Conservation (phyloP, 2,797 vertebrate species). For the Cuniculus paca region DNA sequence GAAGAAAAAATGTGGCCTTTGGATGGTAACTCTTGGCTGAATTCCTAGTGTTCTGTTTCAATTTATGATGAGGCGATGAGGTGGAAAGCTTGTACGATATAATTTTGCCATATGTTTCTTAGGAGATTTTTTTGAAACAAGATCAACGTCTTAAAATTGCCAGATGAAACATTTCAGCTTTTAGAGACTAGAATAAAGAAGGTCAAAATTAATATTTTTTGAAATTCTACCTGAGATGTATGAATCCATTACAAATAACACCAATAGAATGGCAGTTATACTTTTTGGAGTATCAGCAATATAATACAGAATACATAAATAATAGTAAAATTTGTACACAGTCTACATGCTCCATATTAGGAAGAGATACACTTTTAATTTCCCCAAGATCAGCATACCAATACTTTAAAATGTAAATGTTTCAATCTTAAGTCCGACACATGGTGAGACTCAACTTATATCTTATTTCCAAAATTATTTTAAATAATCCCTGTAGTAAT, state of each 20-base stretch:
- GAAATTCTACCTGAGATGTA: neutral
- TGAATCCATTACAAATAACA: constrained; percentile 65
- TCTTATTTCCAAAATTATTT: constrained; percentile 40
- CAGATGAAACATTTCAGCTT: constrained; percentile 66
- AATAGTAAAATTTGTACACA: constrained; percentile 7
- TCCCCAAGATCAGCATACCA: neutral
- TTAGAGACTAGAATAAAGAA: constrained; percentile 72
- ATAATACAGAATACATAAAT: constrained; percentile 18
- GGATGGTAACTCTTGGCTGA: constrained; percentile 77
- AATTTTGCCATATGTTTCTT: constrained; percentile 82
- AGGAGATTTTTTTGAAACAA: constrained; percentile 74
- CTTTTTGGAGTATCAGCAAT: neutral
- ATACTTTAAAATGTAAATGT: constrained; percentile 43
- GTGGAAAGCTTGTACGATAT: constrained; percentile 68
- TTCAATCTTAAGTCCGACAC: constrained; percentile 11
- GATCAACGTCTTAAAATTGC: constrained; percentile 78
- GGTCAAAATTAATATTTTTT: constrained; percentile 63
- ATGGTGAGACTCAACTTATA: constrained; percentile 20
- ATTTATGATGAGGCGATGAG: constrained; percentile 80
- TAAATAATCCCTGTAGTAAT: constrained; percentile 37
- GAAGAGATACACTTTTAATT: constrained; percentile 20
- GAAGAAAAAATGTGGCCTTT: constrained; percentile 64
- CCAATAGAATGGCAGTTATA: constrained; percentile 10
- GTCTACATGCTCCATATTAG: constrained; percentile 5
- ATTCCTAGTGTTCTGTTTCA: constrained; percentile 73